These are phyloP conservation scores for Cephus spinipes DNA, from an alignment of 2,888 invertebrate genomes.

Conservation along the genomic window DNA sequence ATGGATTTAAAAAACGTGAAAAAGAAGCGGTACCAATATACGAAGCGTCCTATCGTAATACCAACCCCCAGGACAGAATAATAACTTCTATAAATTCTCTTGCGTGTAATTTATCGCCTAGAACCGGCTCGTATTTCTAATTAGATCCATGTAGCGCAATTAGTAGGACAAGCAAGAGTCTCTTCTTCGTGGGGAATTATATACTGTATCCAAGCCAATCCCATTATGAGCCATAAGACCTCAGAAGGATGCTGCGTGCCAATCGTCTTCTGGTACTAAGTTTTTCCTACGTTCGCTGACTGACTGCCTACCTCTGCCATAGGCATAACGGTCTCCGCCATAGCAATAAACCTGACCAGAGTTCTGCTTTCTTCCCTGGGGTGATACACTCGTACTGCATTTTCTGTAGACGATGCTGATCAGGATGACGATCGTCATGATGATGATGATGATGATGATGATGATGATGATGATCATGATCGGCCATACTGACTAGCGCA, in stretches of 20 bases:
- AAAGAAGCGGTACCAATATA: not conserved
- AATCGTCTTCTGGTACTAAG: not conserved
- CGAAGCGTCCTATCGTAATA: not conserved
- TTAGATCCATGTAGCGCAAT: slow-evolving; percentile 10
- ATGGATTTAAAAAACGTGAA: not conserved
- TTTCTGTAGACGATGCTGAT: not conserved
- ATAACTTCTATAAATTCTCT: not conserved
- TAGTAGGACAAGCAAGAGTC: slow-evolving; percentile 9
- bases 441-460: not conserved
- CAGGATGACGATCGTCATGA: not conserved
- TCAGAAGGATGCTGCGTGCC: not conserved
- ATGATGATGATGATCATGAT: not conserved
- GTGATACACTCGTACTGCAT: not conserved
- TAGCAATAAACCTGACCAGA: not conserved
- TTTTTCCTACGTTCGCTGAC: not conserved
- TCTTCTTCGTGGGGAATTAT: not conserved
- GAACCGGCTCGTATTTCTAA: slow-evolving; percentile 10
- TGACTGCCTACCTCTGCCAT: not conserved
- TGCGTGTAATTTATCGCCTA: slow-evolving; percentile 4
- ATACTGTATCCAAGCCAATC: not conserved
- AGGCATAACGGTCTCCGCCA: not conserved
- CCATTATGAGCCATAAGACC: not conserved
- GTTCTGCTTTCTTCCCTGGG: not conserved
- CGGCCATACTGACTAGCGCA: not conserved
- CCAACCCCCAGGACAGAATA: not conserved